These are phyloP conservation scores for Leptoclinus maculatus DNA, from an alignment of 2,797 vertebrate species.

Conservation along the genomic window DNA sequence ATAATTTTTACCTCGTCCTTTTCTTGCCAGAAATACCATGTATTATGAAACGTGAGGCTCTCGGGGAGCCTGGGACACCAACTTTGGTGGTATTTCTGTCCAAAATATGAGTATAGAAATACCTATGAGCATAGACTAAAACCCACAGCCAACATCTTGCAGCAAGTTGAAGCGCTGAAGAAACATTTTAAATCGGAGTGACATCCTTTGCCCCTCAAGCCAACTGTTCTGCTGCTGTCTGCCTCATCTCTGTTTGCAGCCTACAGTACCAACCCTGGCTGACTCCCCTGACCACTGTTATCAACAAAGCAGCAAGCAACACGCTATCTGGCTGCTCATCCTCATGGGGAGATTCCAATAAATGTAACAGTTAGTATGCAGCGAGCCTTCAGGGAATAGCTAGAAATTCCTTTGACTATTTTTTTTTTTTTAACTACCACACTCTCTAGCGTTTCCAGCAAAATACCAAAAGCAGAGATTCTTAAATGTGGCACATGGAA, in stretches of 20 bases:
- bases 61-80: neutral
- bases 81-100: neutral
- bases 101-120: neutral
- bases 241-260: conserved; percentile 64
- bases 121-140: neutral
- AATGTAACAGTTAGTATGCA: conserved; percentile 70
- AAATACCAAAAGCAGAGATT: neutral
- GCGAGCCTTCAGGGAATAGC: conserved; percentile 39
- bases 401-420: conserved; percentile 8
- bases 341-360: conserved; percentile 64
- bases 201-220: conserved; percentile 49
- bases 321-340: conserved; percentile 60
- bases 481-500: neutral
- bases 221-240: conserved; percentile 45
- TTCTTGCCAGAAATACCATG: neutral
- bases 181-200: conserved; percentile 53
- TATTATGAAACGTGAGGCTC: neutral
- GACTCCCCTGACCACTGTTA: conserved; percentile 63
- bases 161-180: conserved; percentile 35
- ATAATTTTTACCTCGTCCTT: neutral
- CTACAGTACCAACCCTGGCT: conserved; percentile 44
- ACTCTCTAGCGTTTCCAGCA: conserved; percentile 3
- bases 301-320: conserved; percentile 64
- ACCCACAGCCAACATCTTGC: conserved; percentile 11
- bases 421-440: conserved; percentile 13